Percentiles rank a stretch among this genome's conserved stretches.
phyloP scores from a whole-genome alignment of 2,888 invertebrate species.

The Quadroppia sp. region DNA sequence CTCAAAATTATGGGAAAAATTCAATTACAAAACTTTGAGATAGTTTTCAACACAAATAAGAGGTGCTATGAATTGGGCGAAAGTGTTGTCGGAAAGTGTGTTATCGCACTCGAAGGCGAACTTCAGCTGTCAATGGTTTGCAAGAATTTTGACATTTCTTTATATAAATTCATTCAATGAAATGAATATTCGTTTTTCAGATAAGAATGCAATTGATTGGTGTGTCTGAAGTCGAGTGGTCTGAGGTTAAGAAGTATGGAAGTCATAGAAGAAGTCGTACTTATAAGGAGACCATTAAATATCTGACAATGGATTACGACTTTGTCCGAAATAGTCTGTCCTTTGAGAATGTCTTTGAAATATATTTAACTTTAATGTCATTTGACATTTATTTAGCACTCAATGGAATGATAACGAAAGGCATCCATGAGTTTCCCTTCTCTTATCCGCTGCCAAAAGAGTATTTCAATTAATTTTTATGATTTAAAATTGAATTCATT shows the following conservation, averaged over 20 bases:
- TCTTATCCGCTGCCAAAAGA: slow-evolving; percentile 23
- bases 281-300: neutral
- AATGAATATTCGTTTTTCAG: neutral
- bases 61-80: slow-evolving; percentile 13
- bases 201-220: slow-evolving; percentile 15
- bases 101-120: slow-evolving; percentile 24
- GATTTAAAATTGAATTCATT: neutral
- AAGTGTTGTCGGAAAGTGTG: slow-evolving; percentile 8
- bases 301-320: neutral
- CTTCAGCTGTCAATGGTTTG: slow-evolving; percentile 15
- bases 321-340: slow-evolving; percentile 20
- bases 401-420: slow-evolving; percentile 24
- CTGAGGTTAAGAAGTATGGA: neutral
- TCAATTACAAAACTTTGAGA: slow-evolving; percentile 25
- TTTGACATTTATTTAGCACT: neutral
- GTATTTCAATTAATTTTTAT: neutral
- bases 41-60: slow-evolving; percentile 5
- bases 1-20: slow-evolving; percentile 28
- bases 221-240: slow-evolving; percentile 18
- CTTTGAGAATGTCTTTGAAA: neutral
- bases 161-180: no score
- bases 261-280: slow-evolving; percentile 16
- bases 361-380: neutral
- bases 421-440: slow-evolving; percentile 23
- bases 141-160: neutral